Conservation (phyloP, 2,113 vertebrate genomes). For the Phylloscopus trochiloides region DNA sequence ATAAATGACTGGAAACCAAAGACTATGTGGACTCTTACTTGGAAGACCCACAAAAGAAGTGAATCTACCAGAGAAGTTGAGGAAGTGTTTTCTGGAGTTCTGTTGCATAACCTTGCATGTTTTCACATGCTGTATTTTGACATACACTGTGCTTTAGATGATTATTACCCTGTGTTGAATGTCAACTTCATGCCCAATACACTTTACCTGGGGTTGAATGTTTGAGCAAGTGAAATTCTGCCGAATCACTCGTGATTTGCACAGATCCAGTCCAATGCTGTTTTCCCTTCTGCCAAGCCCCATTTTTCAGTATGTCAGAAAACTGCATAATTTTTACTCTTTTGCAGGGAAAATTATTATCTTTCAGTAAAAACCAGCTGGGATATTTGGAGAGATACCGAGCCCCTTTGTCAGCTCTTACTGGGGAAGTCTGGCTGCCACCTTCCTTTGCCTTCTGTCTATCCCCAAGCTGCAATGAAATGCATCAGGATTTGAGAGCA, state of each 20-base stretch:
- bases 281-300: not conserved
- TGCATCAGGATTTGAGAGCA: not conserved
- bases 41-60: not conserved
- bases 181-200: not conserved
- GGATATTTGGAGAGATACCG: not conserved
- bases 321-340: not conserved
- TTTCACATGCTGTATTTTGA: slow-evolving; percentile 13
- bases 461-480: not conserved
- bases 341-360: not conserved
- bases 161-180: not conserved
- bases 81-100: not conserved
- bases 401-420: not conserved
- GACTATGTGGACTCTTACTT: not conserved
- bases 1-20: not conserved
- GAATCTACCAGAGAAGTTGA: not conserved
- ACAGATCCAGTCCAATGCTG: not conserved
- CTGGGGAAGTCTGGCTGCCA: not conserved
- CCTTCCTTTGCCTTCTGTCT: not conserved
- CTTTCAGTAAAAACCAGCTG: not conserved
- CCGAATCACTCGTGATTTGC: not conserved
- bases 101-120: not conserved
- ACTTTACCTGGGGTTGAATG: not conserved
- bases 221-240: not conserved
- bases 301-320: not conserved
- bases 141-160: not conserved